phyloP scores from a whole-genome alignment of 1,140 invertebrate genomes.

The Wiebesia pumilae region DNA sequence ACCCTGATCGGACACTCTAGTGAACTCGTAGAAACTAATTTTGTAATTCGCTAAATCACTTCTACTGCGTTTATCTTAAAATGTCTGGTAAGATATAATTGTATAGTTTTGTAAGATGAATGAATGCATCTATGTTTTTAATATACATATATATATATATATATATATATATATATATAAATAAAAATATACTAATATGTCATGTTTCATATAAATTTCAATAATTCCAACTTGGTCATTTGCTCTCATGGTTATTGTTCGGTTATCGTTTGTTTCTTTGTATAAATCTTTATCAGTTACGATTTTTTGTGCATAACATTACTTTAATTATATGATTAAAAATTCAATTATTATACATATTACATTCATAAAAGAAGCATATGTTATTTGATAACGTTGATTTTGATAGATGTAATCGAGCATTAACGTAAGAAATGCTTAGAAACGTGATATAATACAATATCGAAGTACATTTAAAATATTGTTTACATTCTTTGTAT shows the following conservation, averaged over 20 bases:
- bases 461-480: background rate
- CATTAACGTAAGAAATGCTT: conserved; percentile 13
- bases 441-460: background rate
- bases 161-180: background rate
- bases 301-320: conserved; percentile 6
- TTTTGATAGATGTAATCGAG: conserved; percentile 42
- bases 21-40: conserved; percentile 7
- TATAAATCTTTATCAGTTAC: conserved; percentile 18
- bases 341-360: conserved; percentile 42
- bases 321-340: background rate
- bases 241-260: no score
- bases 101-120: background rate
- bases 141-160: background rate
- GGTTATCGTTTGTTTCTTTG: no score
- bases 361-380: conserved; percentile 18
- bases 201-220: conserved; percentile 41
- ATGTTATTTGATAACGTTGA: conserved; percentile 31
- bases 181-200: conserved; percentile 17
- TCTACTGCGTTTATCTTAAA: conserved; percentile 2
- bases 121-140: background rate
- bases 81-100: conserved; percentile 5
- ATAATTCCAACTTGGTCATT: conserved; percentile 52
- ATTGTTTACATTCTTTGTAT: conserved; percentile 7
- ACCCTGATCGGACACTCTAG: background rate
- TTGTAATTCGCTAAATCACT: background rate